These are phyloP conservation scores for Drosophila dives DNA, from an alignment of 2,888 invertebrate genomes.

Conservation along the genomic window DNA sequence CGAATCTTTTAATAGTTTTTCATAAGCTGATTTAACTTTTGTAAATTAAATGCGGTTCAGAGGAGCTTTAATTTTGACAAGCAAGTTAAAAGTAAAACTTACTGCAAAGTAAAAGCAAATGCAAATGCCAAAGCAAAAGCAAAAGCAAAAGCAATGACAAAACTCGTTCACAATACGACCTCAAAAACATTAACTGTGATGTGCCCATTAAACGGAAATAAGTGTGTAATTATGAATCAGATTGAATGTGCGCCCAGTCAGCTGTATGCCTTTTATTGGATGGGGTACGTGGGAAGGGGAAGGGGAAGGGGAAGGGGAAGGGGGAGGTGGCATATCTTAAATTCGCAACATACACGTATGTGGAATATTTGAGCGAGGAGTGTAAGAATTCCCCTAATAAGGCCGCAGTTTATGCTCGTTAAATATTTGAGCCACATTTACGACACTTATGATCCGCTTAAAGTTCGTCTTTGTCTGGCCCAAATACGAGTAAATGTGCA, in stretches of 20 bases:
- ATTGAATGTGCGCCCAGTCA: slow-evolving; percentile 16
- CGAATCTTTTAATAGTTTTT: slow-evolving; percentile 16
- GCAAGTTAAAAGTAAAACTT: slow-evolving; percentile 16
- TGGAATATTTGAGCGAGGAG: slow-evolving; percentile 29
- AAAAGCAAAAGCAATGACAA: slow-evolving; percentile 2
- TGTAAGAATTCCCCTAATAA: slow-evolving; percentile 52
- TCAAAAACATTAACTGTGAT: slow-evolving; percentile 55
- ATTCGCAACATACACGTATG: slow-evolving; percentile 30
- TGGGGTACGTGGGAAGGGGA: background rate
- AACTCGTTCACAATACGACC: slow-evolving; percentile 34
- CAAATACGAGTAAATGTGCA: background rate
- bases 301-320: background rate
- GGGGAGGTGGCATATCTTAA: background rate
- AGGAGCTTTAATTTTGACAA: slow-evolving; percentile 4
- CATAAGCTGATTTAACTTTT: slow-evolving; percentile 15
- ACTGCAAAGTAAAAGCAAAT: slow-evolving; percentile 16
- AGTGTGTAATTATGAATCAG: slow-evolving; percentile 62
- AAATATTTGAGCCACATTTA: slow-evolving; percentile 58
- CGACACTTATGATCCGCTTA: slow-evolving; percentile 46
- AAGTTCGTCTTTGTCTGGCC: slow-evolving; percentile 43
- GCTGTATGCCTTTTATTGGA: slow-evolving; percentile 16
- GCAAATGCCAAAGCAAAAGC: slow-evolving; percentile 9
- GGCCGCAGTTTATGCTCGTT: slow-evolving; percentile 42
- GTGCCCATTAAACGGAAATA: slow-evolving; percentile 55
- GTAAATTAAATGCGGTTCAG: slow-evolving; percentile 9